Conservation (phyloP, 2,888 invertebrate species). For the Prenolepis imparis region DNA sequence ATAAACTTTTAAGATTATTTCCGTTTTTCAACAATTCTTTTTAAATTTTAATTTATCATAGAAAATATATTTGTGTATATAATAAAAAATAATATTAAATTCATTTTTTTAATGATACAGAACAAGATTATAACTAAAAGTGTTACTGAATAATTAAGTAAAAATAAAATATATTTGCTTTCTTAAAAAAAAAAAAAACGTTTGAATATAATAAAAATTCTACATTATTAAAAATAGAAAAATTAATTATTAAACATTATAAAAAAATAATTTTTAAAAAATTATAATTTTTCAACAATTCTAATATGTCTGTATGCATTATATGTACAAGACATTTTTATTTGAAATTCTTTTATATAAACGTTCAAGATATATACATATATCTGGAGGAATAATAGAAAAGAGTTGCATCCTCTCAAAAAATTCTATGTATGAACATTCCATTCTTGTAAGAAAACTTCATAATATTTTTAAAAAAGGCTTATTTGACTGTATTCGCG, state of each 20-base stretch:
- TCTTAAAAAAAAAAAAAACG: too few species aligned
- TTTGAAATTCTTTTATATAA: neutral
- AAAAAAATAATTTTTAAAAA: neutral
- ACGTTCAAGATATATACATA: too few species aligned
- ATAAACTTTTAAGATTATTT: neutral
- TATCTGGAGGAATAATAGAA: too few species aligned
- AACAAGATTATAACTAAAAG: neutral
- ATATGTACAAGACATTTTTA: neutral
- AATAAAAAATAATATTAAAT: neutral
- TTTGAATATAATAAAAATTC: too few species aligned
- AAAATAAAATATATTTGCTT: neutral
- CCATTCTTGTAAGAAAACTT: too few species aligned
- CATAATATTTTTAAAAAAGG: conserved; percentile 10
- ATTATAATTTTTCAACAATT: neutral
- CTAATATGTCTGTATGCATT: neutral
- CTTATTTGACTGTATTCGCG: neutral
- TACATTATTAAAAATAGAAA: too few species aligned
- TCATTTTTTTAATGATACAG: neutral
- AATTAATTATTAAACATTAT: neutral
- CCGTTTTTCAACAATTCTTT: neutral
- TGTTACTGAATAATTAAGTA: neutral
- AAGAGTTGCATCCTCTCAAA: neutral
- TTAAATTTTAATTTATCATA: neutral
- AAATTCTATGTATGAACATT: neutral
- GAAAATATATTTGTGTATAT: neutral